Base-by-base conservation (phyloP, 2,113 vertebrate genomes). In the Melanerpes aurifrons region DNA sequence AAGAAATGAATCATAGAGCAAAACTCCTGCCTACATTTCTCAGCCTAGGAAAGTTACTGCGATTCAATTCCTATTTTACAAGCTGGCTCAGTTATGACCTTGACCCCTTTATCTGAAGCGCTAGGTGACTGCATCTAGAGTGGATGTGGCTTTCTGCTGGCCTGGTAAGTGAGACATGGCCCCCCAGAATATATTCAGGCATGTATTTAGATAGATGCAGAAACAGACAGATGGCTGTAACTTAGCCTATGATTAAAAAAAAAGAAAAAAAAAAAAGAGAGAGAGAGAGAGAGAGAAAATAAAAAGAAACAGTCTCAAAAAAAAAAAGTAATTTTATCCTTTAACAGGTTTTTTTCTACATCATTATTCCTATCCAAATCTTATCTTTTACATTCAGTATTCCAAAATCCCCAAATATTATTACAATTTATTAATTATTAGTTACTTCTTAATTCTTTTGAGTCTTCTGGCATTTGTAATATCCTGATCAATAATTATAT, bases 1-100 rank as follows among this genome's bases (percentile, higher is more conserved):
- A 97, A 91, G 68, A 96, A 96, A 75, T 95, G 66, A 95, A 94
- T 97, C 86, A 93, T 71, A 92, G 89, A 91, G 82, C 68, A 94
- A 89, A 96, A 83, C 48, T 89, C 80, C 37, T 95, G 86, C 95
- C 93, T 78, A 5, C 57, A 85, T 95, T 95, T 95, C 92, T 96
- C 87, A 94, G 66, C 83, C 68, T 69, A 87, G 20, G 92, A 97
- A 97, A 96, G 94, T 92, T 92, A 64, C 76, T 45, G 75, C 95
- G 92, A 87, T 87, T 91, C 93, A 95, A 83, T 92, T 93, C 89
- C 70, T 89, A 80, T 93, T 92, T 77, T 79, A 77, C 69, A 89
- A 93, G 68, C 88, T 96, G 80, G 63, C 86, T 92, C 47, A 40
- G 74, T 67, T 35, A 58, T 94, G 96, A 96, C 95, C 95, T 93